Conservation (phyloP, 53 echinoderm and acorn worm genomes). For the Apostichopus leukothele region DNA sequence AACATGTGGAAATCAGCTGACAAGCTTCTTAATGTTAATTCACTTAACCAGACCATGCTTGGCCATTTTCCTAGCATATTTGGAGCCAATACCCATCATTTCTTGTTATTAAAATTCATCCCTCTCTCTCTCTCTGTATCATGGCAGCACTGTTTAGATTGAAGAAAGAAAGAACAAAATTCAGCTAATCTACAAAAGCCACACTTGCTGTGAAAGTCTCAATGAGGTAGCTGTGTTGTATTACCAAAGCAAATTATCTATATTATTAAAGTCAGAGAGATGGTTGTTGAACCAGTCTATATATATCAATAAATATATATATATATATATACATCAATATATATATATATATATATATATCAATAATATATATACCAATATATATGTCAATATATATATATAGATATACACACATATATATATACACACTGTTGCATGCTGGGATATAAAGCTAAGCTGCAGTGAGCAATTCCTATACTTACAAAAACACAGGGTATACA, state of each 20-base stretch:
- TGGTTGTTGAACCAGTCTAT: too few species aligned
- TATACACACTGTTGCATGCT: too few species aligned
- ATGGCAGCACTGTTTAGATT: background rate
- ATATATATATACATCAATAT: background rate
- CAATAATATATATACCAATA: background rate
- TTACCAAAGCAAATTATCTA: slow-evolving; percentile 10
- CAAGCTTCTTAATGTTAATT: background rate
- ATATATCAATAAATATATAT: background rate
- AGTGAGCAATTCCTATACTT: too few species aligned
- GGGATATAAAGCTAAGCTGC: too few species aligned
- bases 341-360: background rate
- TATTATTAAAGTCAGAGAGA: background rate
- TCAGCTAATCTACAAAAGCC: background rate
- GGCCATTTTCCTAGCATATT: background rate
- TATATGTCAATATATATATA: background rate
- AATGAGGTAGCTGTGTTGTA: slow-evolving; percentile 14
- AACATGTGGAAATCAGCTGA: background rate
- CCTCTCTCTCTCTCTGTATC: too few species aligned
- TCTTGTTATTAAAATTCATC: background rate
- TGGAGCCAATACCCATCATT: background rate
- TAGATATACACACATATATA: too few species aligned
- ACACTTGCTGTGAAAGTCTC: slow-evolving; percentile 1
- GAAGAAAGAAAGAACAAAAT: background rate
- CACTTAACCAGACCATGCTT: background rate
- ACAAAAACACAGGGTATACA: too few species aligned